Base-by-base conservation (phyloP, 2,113 vertebrate species). In the Porphyrio hochstetteri region DNA sequence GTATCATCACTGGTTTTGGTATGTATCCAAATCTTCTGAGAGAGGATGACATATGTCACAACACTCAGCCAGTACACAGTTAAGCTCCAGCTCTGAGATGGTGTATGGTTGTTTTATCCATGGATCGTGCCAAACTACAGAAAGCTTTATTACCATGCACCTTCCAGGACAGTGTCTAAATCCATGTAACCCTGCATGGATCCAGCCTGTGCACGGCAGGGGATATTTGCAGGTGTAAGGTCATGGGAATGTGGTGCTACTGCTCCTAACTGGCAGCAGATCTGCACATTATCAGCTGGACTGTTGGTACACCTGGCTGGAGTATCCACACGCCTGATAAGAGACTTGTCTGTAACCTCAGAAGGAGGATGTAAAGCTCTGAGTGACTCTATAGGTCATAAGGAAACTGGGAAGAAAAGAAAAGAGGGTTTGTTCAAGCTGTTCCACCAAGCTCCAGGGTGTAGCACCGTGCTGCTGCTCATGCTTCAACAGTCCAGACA, bases 141-240 rank as follows among this genome's bases (percentile, higher is more conserved):
- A 31, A 31, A 48, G 10, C 50, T 70, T 63, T 63, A 8, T 40
- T 9, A 57, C 16, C 52, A 27, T 1, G 0, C 10, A 2, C 1
- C 16, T 36, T 35, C 27, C n/a, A 7, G 28, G 28, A 24, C 1
- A 38, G 61, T 4, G 11, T 38, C 55, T 28, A 64, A 71, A 84
- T 24, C 57, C 35, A 33, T 12, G 0, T 2, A 52, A 33, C 28
- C 27, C 56, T 8, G 6, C 3, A 9, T 4, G 8, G 63, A 56
- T 21, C 29, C 79, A 48, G 46, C 40, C 10, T 29, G 63, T 3
- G 5, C 5, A 14, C 0, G 7, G 50, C 48, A 14, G 25, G n/a
- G 64, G 71, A 31, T 20, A 25, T 8, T 1, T n/a, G 48, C 29
- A 48, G n/a, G n/a, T 1, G 2, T 5, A 15, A 23, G 0, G 3